Evolutionary conservation across 2,113 vertebrate genomes (phyloP), one percentile per base, ranked within the genome.

Genomic region (Sporophila hypoxantha): DNA sequence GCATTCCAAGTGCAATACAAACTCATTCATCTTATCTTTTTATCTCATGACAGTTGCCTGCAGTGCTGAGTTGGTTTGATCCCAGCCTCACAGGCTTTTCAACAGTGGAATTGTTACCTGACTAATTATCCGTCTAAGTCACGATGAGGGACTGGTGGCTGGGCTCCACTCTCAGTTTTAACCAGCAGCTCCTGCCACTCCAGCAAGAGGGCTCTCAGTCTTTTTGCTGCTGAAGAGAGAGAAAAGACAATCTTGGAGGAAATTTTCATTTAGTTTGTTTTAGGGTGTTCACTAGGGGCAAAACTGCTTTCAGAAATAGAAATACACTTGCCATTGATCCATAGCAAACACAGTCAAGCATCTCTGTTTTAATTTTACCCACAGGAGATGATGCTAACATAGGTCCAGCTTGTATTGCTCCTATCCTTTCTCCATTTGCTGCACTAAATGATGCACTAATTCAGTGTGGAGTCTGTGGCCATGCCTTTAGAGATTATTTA

Each of bases 11-110:
- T 44, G 69, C 93, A 90, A 74, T 82, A 49, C 76, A 93, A 90
- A 85, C 68, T 85, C 85, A 93, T 94, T 93, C 76, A 71, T 90
- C 84, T 94, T 94, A 91, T 87, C 92, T 94, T 73, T 94, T 92
- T 87, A 92, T 93, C 91, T 95, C 79, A 57, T 89, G 89, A 92
- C 87, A 94, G 89, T 90, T 93, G 79, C 87, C 91, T 92, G 85
- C 76, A 94, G 85, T 70, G 71, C 76, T 94, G 85, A 95, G 69
- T 89, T 89, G 78, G 87, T 92, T 90, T 94, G 92, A 94, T 93
- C 92, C 82, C 76, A 74, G 79, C 49, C 80, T 90, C 73, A 89
- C 68, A 94, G 91, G 78, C 78, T 88, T 95, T 94, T 94, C 89
- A 93, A 82, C 89, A 74, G 76, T 52, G 53, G 52, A 88, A 87